Evolutionary conservation across 2,888 invertebrate species (phyloP).

Genomic region (Gastrophysa polygoni): DNA sequence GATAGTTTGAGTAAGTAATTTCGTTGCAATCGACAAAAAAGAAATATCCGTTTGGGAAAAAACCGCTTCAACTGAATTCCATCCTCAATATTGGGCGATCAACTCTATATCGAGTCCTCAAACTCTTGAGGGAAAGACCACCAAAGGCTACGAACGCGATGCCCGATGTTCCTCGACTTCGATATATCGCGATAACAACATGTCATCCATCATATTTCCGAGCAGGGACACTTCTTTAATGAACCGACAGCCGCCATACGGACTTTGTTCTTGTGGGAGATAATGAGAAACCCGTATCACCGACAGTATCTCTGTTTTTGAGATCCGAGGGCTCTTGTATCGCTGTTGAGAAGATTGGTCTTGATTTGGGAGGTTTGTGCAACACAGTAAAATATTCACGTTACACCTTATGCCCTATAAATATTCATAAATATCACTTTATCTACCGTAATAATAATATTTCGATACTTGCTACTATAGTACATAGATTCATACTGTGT

Average conservation of each 20-base stretch:
- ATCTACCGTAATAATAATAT: no score
- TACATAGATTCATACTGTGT: no score
- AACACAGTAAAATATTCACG: no score
- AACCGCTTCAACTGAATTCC: conserved; percentile 16
- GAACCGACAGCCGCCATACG: conserved; percentile 55
- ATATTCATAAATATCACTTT: no score
- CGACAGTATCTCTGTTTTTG: conserved; percentile 38
- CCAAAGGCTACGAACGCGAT: conserved; percentile 48
- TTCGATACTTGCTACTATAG: no score
- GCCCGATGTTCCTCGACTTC: conserved; percentile 49
- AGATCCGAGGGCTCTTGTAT: no score
- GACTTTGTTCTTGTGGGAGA: conserved; percentile 48
- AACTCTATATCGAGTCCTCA: conserved; percentile 19
- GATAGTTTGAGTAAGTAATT: no score
- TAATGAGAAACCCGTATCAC: conserved; percentile 49
- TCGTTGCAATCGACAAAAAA: neutral
- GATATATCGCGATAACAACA: conserved; percentile 54
- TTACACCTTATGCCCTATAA: no score
- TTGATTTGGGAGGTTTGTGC: neutral
- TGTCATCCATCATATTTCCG: conserved; percentile 58
- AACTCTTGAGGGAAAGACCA: conserved; percentile 42
- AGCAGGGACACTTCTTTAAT: conserved; percentile 56
- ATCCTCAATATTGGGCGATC: conserved; percentile 22
- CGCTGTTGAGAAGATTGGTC: neutral
- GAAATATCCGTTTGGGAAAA: neutral